These are phyloP conservation scores for Copidosoma aretas DNA, from an alignment of 2,888 invertebrate species.

Conservation along the genomic window DNA sequence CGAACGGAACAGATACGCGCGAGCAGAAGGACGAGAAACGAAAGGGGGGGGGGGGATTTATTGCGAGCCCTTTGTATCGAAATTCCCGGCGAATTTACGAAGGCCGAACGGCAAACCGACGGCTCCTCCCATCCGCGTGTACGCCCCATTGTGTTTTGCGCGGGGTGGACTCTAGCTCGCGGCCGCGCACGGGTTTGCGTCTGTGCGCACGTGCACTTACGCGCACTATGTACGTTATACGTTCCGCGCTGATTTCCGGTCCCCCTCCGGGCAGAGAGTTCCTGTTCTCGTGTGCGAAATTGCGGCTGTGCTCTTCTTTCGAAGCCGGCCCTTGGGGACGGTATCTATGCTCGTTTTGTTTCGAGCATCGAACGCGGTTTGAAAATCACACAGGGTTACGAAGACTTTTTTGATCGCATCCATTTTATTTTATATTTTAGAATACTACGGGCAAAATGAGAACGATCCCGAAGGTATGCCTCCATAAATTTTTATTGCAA, in stretches of 20 bases:
- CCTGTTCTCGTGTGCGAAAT: too few relatives aligned
- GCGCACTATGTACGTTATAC: background rate
- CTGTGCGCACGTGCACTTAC: background rate
- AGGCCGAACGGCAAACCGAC: conserved; percentile 30
- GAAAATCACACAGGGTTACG: too few relatives aligned
- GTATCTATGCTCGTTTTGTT: too few relatives aligned
- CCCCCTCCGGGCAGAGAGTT: background rate
- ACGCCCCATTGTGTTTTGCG: background rate
- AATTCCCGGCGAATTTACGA: conserved; percentile 32
- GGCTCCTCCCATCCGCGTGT: background rate
- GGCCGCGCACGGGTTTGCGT: background rate
- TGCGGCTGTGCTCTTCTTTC: too few relatives aligned
- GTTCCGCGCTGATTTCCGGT: conserved; percentile 21
- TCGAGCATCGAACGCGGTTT: too few relatives aligned
- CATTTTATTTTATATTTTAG: too few relatives aligned
- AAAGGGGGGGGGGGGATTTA: conserved; percentile 17
- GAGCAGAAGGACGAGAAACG: background rate
- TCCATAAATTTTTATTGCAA: too few relatives aligned
- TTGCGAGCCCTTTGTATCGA: conserved; percentile 29
- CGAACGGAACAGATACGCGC: background rate
- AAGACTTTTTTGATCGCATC: too few relatives aligned
- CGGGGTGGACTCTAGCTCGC: background rate
- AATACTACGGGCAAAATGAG: too few relatives aligned
- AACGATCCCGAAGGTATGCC: too few relatives aligned
- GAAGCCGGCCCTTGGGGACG: too few relatives aligned